A percentile compares a stretch with the other conserved stretches of the same genome.
Conservation (phyloP, 2,797 vertebrate genomes). For the Poliocrania exsul region DNA sequence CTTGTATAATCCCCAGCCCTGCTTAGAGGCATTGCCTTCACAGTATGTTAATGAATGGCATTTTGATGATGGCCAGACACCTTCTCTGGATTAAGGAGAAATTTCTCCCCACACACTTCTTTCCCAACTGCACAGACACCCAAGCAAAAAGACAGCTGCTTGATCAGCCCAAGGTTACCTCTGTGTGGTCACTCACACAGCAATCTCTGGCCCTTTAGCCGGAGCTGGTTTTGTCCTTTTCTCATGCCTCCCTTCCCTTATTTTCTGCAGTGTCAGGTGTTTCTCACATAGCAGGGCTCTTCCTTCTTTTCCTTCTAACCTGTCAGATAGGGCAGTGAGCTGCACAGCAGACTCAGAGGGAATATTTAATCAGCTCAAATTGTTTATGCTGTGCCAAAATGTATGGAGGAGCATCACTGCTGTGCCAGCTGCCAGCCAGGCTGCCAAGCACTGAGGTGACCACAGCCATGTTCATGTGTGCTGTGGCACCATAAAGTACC, state of each 20-base stretch:
- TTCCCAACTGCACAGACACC: background rate
- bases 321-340: background rate
- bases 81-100: background rate
- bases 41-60: rapidly evolving
- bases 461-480: rapidly evolving
- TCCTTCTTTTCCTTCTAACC: background rate
- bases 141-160: background rate
- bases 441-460: background rate
- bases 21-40: background rate
- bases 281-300: background rate
- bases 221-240: background rate
- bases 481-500: background rate
- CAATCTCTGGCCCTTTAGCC: background rate
- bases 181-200: too few species aligned
- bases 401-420: background rate
- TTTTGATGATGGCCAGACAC: background rate
- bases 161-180: background rate
- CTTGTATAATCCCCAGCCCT: background rate
- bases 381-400: background rate
- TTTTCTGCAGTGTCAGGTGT: background rate
- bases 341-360: background rate
- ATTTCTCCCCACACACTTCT: background rate
- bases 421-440: background rate
- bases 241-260: background rate
- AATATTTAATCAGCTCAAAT: background rate